A percentile compares a stretch with the other conserved stretches of the same genome.
Conservation (phyloP, 2,797 vertebrate species). For the Leuciscus waleckii region DNA sequence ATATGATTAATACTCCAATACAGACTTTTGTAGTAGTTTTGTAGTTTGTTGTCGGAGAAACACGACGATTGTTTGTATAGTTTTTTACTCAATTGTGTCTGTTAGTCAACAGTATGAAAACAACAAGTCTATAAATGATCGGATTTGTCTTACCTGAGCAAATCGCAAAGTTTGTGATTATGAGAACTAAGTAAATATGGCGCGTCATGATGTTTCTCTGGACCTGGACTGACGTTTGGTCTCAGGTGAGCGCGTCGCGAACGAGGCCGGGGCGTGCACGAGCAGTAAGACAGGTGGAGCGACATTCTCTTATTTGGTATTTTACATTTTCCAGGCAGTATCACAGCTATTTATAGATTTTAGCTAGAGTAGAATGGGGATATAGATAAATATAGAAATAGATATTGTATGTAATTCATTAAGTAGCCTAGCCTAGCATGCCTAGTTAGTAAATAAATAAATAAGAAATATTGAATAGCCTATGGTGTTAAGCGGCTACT, state of each 20-base stretch:
- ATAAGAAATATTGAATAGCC: too few species aligned
- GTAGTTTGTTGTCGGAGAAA: background rate
- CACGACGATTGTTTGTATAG: background rate
- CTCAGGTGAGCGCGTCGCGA: constrained; percentile 1
- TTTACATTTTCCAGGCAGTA: fast-evolving
- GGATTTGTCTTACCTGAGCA: constrained; percentile 6
- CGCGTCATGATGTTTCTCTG: constrained; percentile 4
- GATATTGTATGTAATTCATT: background rate
- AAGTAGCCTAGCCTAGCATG: background rate
- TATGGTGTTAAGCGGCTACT: background rate
- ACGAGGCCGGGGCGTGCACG: background rate
- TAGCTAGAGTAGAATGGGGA: background rate
- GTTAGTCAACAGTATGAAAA: background rate
- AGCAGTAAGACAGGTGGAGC: constrained; percentile 17
- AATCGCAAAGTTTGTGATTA: background rate
- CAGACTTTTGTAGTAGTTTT: background rate
- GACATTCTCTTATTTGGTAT: background rate
- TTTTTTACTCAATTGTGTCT: background rate
- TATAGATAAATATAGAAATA: background rate
- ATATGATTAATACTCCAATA: background rate
- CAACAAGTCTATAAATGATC: background rate
- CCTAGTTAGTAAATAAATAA: background rate
- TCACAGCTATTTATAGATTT: background rate
- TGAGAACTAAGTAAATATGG: background rate
- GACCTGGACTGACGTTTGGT: background rate